Evolutionary conservation across 92 coral and sea anemone species (phyloP), one percentile per base, ranked within the genome.

Genomic region (Parazoanthus atlanticus): DNA sequence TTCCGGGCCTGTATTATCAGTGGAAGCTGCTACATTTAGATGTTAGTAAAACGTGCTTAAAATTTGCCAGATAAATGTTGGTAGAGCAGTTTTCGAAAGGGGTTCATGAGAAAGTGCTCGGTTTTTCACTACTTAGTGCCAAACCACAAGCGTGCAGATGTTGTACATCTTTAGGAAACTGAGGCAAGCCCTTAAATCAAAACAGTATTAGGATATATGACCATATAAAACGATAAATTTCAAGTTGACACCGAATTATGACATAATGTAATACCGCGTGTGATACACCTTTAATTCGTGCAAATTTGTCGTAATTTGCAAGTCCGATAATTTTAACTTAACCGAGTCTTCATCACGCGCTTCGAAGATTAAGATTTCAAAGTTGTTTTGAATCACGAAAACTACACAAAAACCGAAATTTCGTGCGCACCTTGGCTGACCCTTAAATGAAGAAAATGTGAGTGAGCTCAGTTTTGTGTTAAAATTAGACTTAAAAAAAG

Each of bases 71-170:
- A 1, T 56, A 56, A 56, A 56, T 56, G 21, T 3, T 1, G 65
- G 15, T 1, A 56, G 7, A 7, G 28, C 69, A 23, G 69, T 19
- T 61, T 61, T 21, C 1, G 26, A 61, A 61, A 8, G 21, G 66
- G 6, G 16, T 56, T 25, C 28, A 21, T 61, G 26, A 25, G 1
- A 10, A 4, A 56, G 10, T 46, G 5, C 1, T 11, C 2, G 11
- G 10, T 56, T 61, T 61, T 61, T 61, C n/a, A 21, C n/a, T 21
- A 61, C 17, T 61, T 61, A 36, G 16, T 75, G 7, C 17, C 52
- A 75, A 75, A 75, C 52, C 79, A 75, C 79, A 75, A 75, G n/a
- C 31, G 49, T 36, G 43, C 82, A 78, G 82, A 49, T 78, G 82
- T 43, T 78, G 26, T n/a, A 49, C 82, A 78, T 78, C 34, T 43